These are phyloP conservation scores for Liparis tanakae DNA, from an alignment of 2,797 vertebrate genomes.

Conservation along the genomic window DNA sequence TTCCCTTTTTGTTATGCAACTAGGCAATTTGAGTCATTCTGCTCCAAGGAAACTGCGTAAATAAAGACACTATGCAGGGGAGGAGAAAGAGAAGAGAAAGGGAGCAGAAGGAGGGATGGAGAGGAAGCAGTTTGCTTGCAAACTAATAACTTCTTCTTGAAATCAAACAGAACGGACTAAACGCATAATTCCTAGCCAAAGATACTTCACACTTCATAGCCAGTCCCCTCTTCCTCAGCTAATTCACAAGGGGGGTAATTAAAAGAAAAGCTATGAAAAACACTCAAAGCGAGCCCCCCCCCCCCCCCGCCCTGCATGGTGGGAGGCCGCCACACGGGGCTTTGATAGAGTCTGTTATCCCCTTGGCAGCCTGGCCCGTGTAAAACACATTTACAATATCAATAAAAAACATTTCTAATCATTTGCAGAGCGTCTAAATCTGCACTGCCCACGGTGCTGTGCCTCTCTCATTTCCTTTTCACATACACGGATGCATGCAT, in stretches of 20 bases:
- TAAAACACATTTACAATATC: conserved; percentile 83
- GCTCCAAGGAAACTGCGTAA: conserved; percentile 61
- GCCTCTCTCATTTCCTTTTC: conserved; percentile 61
- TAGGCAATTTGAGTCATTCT: conserved; percentile 63
- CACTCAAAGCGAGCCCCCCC: too few relatives aligned
- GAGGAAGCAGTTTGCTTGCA: conserved; percentile 60
- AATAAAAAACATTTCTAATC: conserved; percentile 84
- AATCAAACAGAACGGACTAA: conserved; percentile 72
- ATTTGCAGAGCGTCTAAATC: conserved; percentile 73
- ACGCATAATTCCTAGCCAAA: conserved; percentile 72
- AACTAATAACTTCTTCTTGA: conserved; percentile 72
- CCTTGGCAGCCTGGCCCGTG: conserved; percentile 71
- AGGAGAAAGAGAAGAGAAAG: conserved; percentile 36
- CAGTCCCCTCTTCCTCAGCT: conserved; percentile 52
- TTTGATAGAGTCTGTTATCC: conserved; percentile 76
- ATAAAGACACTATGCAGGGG: conserved; percentile 62
- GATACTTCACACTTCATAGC: conserved; percentile 62
- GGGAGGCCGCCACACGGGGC: conserved; percentile 72
- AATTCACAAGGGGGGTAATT: conserved; percentile 80
- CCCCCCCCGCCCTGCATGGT: too few relatives aligned
- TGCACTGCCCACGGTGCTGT: conserved; percentile 68
- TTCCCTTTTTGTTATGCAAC: conserved; percentile 59
- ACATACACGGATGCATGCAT: conserved; percentile 11
- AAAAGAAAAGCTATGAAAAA: conserved; percentile 71
- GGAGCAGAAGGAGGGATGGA: conserved; percentile 45